Evolutionary conservation across 1,140 invertebrate species (phyloP).

Genomic region (Habropoda laboriosa): DNA sequence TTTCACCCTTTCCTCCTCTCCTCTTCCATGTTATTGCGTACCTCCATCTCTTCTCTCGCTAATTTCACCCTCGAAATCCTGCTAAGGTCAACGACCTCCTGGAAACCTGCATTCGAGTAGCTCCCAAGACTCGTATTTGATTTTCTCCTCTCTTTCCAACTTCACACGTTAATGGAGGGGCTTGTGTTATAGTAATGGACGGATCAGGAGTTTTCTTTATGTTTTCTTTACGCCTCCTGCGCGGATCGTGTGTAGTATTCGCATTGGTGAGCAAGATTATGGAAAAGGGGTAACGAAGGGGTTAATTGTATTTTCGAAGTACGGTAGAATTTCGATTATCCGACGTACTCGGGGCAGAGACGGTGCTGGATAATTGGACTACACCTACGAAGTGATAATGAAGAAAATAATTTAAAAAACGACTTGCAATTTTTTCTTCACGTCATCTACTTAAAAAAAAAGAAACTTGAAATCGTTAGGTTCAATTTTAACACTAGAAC

Average conservation of each 20-base stretch:
- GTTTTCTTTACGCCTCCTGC: not conserved
- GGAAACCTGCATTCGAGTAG: not conserved
- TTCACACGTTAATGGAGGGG: constrained; percentile 32
- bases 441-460: too few relatives aligned
- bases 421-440: too few relatives aligned
- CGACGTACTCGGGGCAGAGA: too few relatives aligned
- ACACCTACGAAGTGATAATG: too few relatives aligned
- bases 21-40: not conserved
- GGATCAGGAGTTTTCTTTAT: constrained; percentile 14
- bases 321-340: too few relatives aligned
- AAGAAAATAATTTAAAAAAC: too few relatives aligned
- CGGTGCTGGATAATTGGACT: too few relatives aligned
- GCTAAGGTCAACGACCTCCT: constrained; percentile 37
- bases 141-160: constrained; percentile 2
- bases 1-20: not conserved
- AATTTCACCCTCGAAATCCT: constrained; percentile 42
- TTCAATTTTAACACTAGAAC: too few relatives aligned
- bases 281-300: not conserved
- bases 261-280: not conserved
- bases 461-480: too few relatives aligned
- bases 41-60: constrained; percentile 10
- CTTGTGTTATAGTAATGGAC: constrained; percentile 31
- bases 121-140: constrained; percentile 39
- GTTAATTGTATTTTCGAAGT: too few relatives aligned
- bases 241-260: not conserved